A percentile compares a stretch with the other conserved stretches of the same genome.
phyloP scores from a whole-genome alignment of 2,888 invertebrate genomes.

The Disparrhopalites patrizii region DNA sequence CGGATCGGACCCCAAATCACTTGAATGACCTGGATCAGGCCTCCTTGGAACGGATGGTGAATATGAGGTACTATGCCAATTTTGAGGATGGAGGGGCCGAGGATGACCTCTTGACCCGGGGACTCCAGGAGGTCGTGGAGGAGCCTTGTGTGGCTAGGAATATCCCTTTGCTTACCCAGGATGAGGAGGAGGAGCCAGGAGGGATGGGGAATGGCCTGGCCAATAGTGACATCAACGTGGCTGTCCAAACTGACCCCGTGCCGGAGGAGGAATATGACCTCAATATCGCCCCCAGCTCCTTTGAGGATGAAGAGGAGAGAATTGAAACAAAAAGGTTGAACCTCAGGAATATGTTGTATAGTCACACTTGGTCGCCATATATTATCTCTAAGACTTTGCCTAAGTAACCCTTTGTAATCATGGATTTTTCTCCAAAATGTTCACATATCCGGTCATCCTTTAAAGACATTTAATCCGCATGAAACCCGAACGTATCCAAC shows the following conservation, averaged over 20 bases:
- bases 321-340: slow-evolving; percentile 27
- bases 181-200: slow-evolving; percentile 25
- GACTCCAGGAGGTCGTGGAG: slow-evolving; percentile 23
- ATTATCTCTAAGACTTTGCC: too few species aligned
- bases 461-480: too few species aligned
- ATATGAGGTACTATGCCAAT: slow-evolving; percentile 45
- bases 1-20: slow-evolving; percentile 50
- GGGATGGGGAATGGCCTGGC: neutral
- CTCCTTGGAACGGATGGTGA: slow-evolving; percentile 36
- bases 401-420: too few species aligned
- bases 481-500: too few species aligned
- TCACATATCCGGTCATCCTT: too few species aligned
- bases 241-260: slow-evolving; percentile 79
- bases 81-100: slow-evolving; percentile 34
- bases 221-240: slow-evolving; percentile 54
- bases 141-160: slow-evolving; percentile 27
- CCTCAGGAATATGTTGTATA: too few species aligned
- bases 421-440: too few species aligned
- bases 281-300: slow-evolving; percentile 26
- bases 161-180: slow-evolving; percentile 29
- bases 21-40: slow-evolving; percentile 44
- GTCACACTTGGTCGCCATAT: too few species aligned
- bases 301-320: slow-evolving; percentile 32
- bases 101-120: slow-evolving; percentile 2
- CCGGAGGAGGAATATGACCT: slow-evolving; percentile 63